Evolutionary conservation across 2,113 vertebrate species (phyloP).

Genomic region (Prunella fulvescens): DNA sequence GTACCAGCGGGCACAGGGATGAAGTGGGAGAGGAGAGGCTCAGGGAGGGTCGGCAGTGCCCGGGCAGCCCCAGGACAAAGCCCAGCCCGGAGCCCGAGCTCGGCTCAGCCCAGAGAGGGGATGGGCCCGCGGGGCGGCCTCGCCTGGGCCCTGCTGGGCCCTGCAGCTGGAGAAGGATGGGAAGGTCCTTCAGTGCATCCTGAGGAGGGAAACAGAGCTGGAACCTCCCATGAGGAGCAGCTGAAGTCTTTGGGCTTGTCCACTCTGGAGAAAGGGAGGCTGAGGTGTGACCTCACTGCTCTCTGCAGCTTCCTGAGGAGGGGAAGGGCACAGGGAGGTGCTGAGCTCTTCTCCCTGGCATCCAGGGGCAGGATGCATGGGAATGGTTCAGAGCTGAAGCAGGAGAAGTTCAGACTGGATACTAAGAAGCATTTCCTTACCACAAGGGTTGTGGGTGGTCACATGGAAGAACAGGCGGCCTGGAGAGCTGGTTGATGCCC

Average conservation of each 20-base stretch:
- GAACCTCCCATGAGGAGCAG: neutral
- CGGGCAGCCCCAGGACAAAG: neutral
- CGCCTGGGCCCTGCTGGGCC: too few relatives aligned
- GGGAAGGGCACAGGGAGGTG: neutral
- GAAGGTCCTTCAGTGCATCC: neutral
- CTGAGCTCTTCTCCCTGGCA: neutral
- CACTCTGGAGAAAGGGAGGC: too few relatives aligned
- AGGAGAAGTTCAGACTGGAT: neutral
- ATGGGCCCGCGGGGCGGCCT: neutral
- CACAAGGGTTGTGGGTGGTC: neutral
- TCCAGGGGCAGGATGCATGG: rapidly evolving
- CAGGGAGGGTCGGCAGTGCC: neutral
- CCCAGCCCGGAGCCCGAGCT: rapidly evolving
- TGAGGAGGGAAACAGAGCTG: neutral
- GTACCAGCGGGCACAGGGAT: rapidly evolving
- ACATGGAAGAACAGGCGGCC: neutral
- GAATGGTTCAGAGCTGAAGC: neutral
- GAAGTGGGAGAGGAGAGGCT: neutral
- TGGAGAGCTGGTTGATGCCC: too few relatives aligned
- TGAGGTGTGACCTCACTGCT: neutral
- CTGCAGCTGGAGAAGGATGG: neutral
- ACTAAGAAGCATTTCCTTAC: neutral
- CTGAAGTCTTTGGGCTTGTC: neutral
- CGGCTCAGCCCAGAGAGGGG: neutral
- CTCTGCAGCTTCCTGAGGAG: neutral